These are phyloP conservation scores for Leucoptera coffeella DNA, from an alignment of 2,888 invertebrate species.

Conservation along the genomic window DNA sequence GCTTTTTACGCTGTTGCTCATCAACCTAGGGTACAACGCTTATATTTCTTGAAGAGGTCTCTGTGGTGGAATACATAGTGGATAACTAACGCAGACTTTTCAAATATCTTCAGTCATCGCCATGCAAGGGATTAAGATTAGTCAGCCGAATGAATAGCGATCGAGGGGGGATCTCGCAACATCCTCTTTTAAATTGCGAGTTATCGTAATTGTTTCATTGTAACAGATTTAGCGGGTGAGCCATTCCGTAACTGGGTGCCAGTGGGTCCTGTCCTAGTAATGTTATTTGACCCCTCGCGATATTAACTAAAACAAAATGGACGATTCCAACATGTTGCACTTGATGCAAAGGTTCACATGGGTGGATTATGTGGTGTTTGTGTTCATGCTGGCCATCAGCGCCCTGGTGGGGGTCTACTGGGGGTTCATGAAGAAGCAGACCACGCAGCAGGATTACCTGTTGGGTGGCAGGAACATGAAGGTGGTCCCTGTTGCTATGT, in stretches of 20 bases:
- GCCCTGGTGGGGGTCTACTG: constrained; percentile 78
- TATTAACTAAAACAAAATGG: too few relatives aligned
- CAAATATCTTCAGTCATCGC: too few relatives aligned
- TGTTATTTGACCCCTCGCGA: too few relatives aligned
- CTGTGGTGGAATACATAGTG: too few relatives aligned
- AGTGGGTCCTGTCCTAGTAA: constrained; percentile 5
- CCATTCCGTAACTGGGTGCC: constrained; percentile 23
- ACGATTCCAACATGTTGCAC: constrained; percentile 38
- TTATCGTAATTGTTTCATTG: constrained; percentile 53
- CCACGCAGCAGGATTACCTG: constrained; percentile 64
- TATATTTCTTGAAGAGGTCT: too few relatives aligned
- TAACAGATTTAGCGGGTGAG: constrained; percentile 33
- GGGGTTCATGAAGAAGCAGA: constrained; percentile 64
- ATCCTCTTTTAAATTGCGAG: constrained; percentile 51
- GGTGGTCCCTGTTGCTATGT: constrained; percentile 76
- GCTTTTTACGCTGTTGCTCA: too few relatives aligned
- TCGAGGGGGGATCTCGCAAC: constrained; percentile 51
- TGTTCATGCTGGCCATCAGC: constrained; percentile 68
- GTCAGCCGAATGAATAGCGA: too few relatives aligned
- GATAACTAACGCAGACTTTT: too few relatives aligned
- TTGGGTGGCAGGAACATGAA: constrained; percentile 79
- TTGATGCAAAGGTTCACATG: constrained; percentile 61
- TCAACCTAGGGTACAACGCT: too few relatives aligned
- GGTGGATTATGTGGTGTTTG: constrained; percentile 74
- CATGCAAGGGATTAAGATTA: too few relatives aligned